These are phyloP conservation scores for Poecilia gillii DNA, from an alignment of 2,797 vertebrate species.

Conservation along the genomic window DNA sequence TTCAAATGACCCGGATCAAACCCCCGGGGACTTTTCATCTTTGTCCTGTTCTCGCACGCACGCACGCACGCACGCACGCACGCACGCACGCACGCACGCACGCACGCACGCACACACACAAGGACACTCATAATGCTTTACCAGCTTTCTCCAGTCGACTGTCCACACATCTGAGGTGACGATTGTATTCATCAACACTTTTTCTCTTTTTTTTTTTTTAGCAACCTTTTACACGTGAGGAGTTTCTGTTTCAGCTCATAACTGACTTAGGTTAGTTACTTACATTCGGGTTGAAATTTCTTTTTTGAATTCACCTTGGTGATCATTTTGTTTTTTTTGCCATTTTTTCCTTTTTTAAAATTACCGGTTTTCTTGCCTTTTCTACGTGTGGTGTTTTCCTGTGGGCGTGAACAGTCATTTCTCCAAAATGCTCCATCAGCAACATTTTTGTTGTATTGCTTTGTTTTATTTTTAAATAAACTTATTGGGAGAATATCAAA, in stretches of 20 bases:
- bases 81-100: neutral
- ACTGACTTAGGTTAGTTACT: neutral
- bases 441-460: neutral
- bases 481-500: neutral
- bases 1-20: slow-evolving; percentile 21
- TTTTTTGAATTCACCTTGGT: neutral
- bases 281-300: neutral
- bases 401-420: neutral
- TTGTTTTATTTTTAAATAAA: neutral
- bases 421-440: neutral
- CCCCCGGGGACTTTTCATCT: neutral
- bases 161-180: slow-evolving; percentile 18
- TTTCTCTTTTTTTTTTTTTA: slow-evolving; percentile 1
- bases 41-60: neutral
- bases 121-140: neutral
- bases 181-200: slow-evolving; percentile 31
- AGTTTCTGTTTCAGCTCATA: neutral
- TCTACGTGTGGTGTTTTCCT: neutral
- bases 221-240: neutral
- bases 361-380: neutral
- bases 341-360: neutral
- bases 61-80: neutral
- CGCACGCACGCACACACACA: neutral
- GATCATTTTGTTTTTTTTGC: neutral
- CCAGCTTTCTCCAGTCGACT: neutral